Conservation (phyloP, 2,797 vertebrate species). For the Amblyraja radiata region DNA sequence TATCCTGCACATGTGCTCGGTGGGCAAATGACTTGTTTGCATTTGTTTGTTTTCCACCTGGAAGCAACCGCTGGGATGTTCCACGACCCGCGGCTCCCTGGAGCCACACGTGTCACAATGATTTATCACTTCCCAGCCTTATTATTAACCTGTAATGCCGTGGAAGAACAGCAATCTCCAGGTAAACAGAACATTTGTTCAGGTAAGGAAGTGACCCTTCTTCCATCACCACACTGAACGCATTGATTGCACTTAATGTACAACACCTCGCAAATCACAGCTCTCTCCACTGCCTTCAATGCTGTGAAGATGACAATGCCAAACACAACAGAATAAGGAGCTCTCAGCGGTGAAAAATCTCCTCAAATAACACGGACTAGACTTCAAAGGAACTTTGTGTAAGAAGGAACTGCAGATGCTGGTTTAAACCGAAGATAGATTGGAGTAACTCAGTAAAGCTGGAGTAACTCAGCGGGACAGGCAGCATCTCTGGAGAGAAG, state of each 20-base stretch:
- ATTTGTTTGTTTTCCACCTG: constrained; percentile 9
- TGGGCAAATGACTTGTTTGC: not conserved
- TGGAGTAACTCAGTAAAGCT: too few species aligned
- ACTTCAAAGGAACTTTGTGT: not conserved
- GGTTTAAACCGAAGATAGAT: too few species aligned
- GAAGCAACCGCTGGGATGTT: constrained; percentile 12
- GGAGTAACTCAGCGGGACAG: too few species aligned
- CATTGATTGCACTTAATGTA: not conserved
- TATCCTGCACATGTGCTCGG: not conserved
- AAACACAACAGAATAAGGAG: not conserved
- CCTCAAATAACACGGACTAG: not conserved
- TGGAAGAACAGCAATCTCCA: not conserved
- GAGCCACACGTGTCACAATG: not conserved
- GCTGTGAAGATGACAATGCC: not conserved
- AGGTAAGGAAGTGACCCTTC: not conserved
- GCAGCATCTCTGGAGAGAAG: too few species aligned
- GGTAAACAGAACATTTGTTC: not conserved
- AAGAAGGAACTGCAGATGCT: too few species aligned
- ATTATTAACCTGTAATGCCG: not conserved
- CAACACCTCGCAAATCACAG: too few species aligned
- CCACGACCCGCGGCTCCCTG: not conserved
- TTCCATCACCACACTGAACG: not conserved
- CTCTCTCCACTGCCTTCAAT: not conserved
- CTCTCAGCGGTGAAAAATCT: not conserved
- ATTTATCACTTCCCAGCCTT: not conserved